Base-by-base conservation (phyloP, 2,113 vertebrate genomes). In the Ptychochromis oligacanthus region DNA sequence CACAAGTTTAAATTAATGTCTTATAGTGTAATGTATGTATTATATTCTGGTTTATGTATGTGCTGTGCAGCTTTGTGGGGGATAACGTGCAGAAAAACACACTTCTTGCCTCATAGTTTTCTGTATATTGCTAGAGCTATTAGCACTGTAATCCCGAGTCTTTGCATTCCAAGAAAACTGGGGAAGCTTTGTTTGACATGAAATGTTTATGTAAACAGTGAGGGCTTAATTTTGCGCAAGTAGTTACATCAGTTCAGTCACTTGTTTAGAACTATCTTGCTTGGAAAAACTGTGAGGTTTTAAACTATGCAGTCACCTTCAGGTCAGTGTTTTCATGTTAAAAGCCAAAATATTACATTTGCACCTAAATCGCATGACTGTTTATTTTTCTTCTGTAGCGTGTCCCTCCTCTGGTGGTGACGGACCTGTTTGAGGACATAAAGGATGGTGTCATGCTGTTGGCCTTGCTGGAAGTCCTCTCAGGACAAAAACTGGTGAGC, bases 341-440 rank as follows among this genome's bases (percentile, higher is more conserved):
- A n/a, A 77, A 34, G n/a, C 31, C 34, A 2, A 17, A 61, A 20
- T 26, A n/a, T 72, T 31, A 15, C 26, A 18, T 40, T 61, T 65
- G 2, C 18, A 14, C 20, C 18, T 56, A 28, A 49, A 26, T n/a
- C 3, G 24, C 24, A 40, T 15, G 22, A 11, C 2, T 77, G 2
- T 82, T 80, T 46, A 86, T 4, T 83, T 81, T 77, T 56, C 36
- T 77, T 36, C 64, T 18, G 3, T 74, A 98, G 98, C 93, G 92
- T 79, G 96, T 96, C 65, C 97, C 97, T 6, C 96, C 97, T 2
- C 91, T 98, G 90, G 90, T 97, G 77, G 93, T 99, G 75, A 96
- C 96, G 18, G 97, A 99, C 76, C 96, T 99, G 22, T 99, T 98
- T 92, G 97, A 98, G 93, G 98, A 99, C 88, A 98, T 99, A 92